Conservation (phyloP, 1,140 invertebrate genomes). For the Solenopsis fugax region DNA sequence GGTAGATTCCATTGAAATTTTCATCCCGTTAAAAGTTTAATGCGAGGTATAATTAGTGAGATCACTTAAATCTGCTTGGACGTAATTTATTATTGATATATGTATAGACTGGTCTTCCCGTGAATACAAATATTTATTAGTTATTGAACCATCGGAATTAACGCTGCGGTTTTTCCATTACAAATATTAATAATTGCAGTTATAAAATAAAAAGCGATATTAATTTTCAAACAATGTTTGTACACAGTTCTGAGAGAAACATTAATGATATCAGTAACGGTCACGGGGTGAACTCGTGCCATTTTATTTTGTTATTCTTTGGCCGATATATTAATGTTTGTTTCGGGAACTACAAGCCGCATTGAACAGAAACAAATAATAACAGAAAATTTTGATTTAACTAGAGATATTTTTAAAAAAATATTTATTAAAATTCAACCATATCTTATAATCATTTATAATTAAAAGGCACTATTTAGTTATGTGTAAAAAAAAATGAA, state of each 20-base stretch:
- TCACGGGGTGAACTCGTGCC: background rate
- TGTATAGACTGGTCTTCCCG: background rate
- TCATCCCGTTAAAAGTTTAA: background rate
- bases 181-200: background rate
- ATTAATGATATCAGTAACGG: background rate
- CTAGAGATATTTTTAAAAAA: background rate
- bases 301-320: background rate
- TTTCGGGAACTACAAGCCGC: background rate
- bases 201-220: background rate
- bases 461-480: background rate
- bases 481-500: background rate
- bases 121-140: constrained; percentile 3
- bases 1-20: constrained; percentile 31
- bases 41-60: background rate
- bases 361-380: background rate
- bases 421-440: background rate
- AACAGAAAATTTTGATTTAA: background rate
- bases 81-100: constrained; percentile 6
- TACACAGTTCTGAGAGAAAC: background rate
- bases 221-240: constrained; percentile 2
- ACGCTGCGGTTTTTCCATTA: background rate
- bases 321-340: background rate
- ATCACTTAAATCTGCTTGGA: background rate
- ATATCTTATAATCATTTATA: background rate
- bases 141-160: background rate